Base-by-base conservation (phyloP, 2,888 invertebrate genomes). In the Zhengitettix transpicula region DNA sequence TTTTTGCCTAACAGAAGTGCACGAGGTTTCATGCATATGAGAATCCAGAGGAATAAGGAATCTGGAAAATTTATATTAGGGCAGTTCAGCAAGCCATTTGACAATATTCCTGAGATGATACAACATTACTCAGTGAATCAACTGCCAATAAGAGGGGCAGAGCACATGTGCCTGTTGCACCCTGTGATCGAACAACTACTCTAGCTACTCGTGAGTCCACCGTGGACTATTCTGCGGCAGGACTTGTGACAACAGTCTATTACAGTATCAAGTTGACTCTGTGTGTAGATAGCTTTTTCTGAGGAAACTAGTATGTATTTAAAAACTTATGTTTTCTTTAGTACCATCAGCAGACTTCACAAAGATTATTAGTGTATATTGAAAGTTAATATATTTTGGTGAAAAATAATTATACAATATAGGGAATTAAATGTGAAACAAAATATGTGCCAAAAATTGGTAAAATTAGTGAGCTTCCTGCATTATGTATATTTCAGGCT, bases 21-120 rank as follows among this genome's bases (percentile, higher is more conserved):
- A 58, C 83, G 90, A 69, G 94, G 96, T 57, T 95, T 93, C 70
- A 95, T 97, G 90, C 96, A 97, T 73, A 93, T 97, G 89, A 84
- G 94, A 67, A 96, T 97, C 64, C 89, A 90, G 71, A 84, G 84
- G 67, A 82, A 83, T 68, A 75, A 76, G 14, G 82, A 83, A 59
- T 77, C 81, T 14, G 89, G 89, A 61, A 85, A 87, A 61, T 96
- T 87, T 72, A 91, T 94, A 58, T 76, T 97, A 67, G 96, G 96
- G 9, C 89, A 90, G 70, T 95, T 94, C 71, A 89, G 92, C 69
- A 90, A 92, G 65, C 92, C 93, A 40, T 97, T 96, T 72, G 83
- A 85, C 56, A 87, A 85, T 58, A 93, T 97, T 65, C 94, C 96
- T n/a, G 89, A 91, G 69, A 89, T 97, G 83, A 90, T 97, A 70